Conservation (phyloP, 2,888 invertebrate genomes). For the Cyaniris semiargus region DNA sequence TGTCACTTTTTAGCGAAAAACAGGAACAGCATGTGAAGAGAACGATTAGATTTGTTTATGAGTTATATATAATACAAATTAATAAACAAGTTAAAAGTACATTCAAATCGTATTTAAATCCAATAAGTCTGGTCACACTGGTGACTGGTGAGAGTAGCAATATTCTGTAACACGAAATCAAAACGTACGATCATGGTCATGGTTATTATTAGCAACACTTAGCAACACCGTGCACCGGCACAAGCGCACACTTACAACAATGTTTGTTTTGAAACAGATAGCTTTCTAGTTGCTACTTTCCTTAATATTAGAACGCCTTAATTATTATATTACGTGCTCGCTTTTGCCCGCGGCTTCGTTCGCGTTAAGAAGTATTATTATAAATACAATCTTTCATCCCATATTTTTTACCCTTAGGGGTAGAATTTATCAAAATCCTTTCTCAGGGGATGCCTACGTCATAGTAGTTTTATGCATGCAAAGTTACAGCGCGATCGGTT, state of each 20-base stretch:
- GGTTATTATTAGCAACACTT: slow-evolving; percentile 19
- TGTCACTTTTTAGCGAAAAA: too few species aligned
- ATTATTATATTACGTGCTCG: too few species aligned
- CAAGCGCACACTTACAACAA: slow-evolving; percentile 7
- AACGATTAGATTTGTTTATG: too few species aligned
- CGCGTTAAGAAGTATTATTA: too few species aligned
- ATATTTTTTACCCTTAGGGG: too few species aligned
- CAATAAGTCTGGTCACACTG: neutral
- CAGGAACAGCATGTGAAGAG: too few species aligned
- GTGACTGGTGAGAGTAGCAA: slow-evolving; percentile 3
- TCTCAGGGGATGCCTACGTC: too few species aligned
- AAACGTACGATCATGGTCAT: slow-evolving; percentile 27
- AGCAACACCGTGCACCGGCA: neutral
- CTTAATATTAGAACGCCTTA: neutral
- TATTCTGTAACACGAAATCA: slow-evolving; percentile 29
- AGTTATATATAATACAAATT: neutral
- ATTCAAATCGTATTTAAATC: neutral
- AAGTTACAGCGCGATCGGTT: too few species aligned
- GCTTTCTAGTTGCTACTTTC: slow-evolving; percentile 5
- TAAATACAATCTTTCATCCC: too few species aligned
- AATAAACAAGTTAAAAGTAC: neutral
- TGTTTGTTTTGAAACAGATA: neutral
- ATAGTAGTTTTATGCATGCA: too few species aligned
- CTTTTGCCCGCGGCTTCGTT: too few species aligned
- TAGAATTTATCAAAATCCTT: too few species aligned